A percentile compares a stretch with the other conserved stretches of the same genome.
These are phyloP conservation scores for Euglossa dilemma DNA, from an alignment of 1,140 invertebrate genomes.

Conservation along the genomic window DNA sequence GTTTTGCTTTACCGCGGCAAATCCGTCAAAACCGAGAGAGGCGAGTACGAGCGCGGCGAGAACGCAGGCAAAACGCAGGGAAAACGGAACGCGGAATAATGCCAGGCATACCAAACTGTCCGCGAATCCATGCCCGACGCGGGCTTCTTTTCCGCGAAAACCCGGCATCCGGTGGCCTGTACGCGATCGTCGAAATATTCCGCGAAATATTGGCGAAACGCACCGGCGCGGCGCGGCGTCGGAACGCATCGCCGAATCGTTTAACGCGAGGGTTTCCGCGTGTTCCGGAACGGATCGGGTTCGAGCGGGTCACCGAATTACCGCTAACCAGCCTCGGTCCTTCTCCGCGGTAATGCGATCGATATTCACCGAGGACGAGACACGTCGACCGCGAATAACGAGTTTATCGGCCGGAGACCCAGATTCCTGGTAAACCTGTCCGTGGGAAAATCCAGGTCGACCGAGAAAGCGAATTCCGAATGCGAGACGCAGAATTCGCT, in stretches of 20 bases:
- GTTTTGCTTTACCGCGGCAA: background rate
- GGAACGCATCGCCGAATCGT: too few species aligned
- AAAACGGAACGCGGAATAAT: background rate
- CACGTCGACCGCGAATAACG: slow-evolving; percentile 55
- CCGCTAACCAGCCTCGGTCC: slow-evolving; percentile 44
- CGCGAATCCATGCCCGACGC: background rate
- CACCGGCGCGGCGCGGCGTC: too few species aligned
- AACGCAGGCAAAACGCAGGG: background rate
- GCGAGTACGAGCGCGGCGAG: too few species aligned
- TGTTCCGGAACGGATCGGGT: background rate
- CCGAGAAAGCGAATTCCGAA: slow-evolving; percentile 63
- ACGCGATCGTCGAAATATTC: background rate
- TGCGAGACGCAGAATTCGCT: slow-evolving; percentile 53
- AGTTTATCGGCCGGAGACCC: slow-evolving; percentile 64
- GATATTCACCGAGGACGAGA: slow-evolving; percentile 40
- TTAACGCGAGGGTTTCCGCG: background rate
- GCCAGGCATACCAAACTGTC: background rate
- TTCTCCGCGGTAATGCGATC: slow-evolving; percentile 36
- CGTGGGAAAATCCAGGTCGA: slow-evolving; percentile 65
- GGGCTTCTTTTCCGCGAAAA: background rate
- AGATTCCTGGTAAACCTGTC: slow-evolving; percentile 63
- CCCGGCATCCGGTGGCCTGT: background rate
- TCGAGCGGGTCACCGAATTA: slow-evolving; percentile 49
- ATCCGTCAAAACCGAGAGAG: background rate
- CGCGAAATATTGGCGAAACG: too few species aligned